A percentile compares a stretch with the other conserved stretches of the same genome.
Evolutionary conservation across 53 echinoderm and acorn worm genomes (phyloP).

Genomic region (Henricia sp.): DNA sequence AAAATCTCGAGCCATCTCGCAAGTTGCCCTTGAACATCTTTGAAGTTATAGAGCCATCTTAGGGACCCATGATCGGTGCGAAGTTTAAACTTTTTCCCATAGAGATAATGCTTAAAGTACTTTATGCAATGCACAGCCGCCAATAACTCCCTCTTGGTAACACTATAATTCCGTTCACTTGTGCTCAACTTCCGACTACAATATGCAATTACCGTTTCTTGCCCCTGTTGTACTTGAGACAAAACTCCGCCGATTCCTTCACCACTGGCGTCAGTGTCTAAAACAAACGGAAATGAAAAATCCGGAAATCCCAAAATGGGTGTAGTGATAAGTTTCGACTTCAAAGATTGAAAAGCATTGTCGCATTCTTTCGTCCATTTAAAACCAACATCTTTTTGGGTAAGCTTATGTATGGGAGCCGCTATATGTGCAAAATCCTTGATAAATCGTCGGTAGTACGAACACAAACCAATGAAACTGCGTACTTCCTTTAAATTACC

Average conservation of each 20-base stretch:
- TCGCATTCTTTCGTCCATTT: background rate
- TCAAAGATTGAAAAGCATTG: background rate
- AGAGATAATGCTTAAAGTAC: no score
- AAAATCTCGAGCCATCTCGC: slow-evolving; percentile 35
- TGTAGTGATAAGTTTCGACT: background rate
- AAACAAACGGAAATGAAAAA: slow-evolving; percentile 7
- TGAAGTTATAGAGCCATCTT: slow-evolving; percentile 35
- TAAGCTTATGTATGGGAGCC: background rate
- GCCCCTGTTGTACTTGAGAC: slow-evolving; percentile 9
- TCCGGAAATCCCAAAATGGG: slow-evolving; percentile 27
- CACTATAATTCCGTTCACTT: slow-evolving; percentile 30
- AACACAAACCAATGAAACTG: slow-evolving; percentile 26
- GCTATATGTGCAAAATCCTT: no score
- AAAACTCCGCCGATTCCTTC: slow-evolving; percentile 18
- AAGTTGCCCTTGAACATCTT: slow-evolving; percentile 40
- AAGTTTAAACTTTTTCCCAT: background rate
- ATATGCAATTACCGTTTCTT: slow-evolving; percentile 26
- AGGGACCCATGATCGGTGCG: slow-evolving; percentile 44
- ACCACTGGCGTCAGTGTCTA: slow-evolving; percentile 47
- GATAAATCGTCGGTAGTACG: slow-evolving; percentile 11
- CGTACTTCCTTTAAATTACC: slow-evolving; percentile 6
- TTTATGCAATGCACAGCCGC: slow-evolving; percentile 10
- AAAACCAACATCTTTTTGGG: background rate
- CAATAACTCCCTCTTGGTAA: slow-evolving; percentile 25
- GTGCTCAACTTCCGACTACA: slow-evolving; percentile 29